phyloP scores from a whole-genome alignment of 2,113 vertebrate species.

The Mohoua ochrocephala region DNA sequence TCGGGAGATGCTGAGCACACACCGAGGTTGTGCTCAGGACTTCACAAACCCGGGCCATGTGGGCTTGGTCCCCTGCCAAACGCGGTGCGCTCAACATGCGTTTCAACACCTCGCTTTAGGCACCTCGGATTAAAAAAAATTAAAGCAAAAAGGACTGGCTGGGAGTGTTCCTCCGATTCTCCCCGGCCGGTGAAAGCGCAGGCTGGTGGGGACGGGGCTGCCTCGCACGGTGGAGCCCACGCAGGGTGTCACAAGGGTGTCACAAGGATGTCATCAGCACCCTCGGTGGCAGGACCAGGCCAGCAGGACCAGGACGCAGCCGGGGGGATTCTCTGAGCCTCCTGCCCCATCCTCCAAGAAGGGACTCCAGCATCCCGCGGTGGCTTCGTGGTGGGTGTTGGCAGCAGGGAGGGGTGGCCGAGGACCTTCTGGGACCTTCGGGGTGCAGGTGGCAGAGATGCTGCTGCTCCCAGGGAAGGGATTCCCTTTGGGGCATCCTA shows the following conservation, averaged over 20 bases:
- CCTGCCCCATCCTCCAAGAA: not conserved
- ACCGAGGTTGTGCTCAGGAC: not conserved
- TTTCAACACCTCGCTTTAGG: slow-evolving; percentile 47
- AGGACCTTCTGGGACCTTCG: not conserved
- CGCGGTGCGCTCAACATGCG: not conserved
- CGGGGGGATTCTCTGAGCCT: not conserved
- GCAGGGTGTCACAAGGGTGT: fast-evolving
- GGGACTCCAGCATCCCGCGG: fast-evolving
- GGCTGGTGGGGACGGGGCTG: too few relatives aligned
- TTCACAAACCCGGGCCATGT: not conserved
- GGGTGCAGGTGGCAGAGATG: not conserved
- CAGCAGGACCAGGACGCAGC: not conserved
- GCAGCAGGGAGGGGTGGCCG: not conserved
- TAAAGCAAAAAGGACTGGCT: not conserved
- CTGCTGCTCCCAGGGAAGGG: not conserved
- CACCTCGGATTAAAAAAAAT: not conserved
- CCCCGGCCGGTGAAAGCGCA: fast-evolving
- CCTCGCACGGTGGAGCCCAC: too few relatives aligned
- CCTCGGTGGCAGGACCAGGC: fast-evolving
- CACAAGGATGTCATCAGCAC: not conserved
- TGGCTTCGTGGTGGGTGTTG: not conserved
- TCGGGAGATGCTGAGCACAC: slow-evolving; percentile 12
- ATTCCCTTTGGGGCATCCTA: not conserved
- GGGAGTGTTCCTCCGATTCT: not conserved
- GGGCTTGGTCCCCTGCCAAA: not conserved